phyloP scores from a whole-genome alignment of 1,140 invertebrate species.

The Drosophila mayri region DNA sequence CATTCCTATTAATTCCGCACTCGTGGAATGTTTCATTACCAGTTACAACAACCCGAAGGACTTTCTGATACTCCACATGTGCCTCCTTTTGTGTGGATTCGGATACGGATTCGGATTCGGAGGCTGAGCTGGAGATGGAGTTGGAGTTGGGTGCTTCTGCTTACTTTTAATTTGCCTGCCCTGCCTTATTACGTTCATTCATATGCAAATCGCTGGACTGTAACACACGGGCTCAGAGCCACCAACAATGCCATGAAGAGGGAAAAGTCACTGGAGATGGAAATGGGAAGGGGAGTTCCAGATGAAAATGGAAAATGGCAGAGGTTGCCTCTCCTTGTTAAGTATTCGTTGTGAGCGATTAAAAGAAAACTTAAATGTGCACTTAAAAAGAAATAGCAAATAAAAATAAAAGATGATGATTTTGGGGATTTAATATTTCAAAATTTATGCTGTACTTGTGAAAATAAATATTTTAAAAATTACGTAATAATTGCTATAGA shows the following conservation, averaged over 20 bases:
- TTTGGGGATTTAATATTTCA: neutral
- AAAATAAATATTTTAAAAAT: neutral
- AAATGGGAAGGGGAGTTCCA: slow-evolving; percentile 31
- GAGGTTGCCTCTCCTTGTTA: slow-evolving; percentile 31
- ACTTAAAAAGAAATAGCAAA: slow-evolving; percentile 9
- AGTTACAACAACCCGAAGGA: slow-evolving; percentile 34
- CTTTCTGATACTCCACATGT: slow-evolving; percentile 33
- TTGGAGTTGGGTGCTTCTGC: slow-evolving; percentile 32
- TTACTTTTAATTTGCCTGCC: slow-evolving; percentile 77
- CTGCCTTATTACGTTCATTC: slow-evolving; percentile 80
- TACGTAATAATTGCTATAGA: too few relatives aligned
- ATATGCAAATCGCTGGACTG: slow-evolving; percentile 80
- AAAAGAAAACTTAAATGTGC: slow-evolving; percentile 62
- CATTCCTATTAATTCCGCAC: slow-evolving; percentile 81
- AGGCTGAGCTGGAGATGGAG: slow-evolving; percentile 9
- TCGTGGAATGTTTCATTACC: slow-evolving; percentile 83
- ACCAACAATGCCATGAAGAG: slow-evolving; percentile 47
- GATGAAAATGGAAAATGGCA: slow-evolving; percentile 48
- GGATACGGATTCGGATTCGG: slow-evolving; percentile 16
- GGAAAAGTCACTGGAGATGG: slow-evolving; percentile 54
- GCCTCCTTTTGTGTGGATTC: slow-evolving; percentile 27
- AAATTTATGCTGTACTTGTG: too few relatives aligned
- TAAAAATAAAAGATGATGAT: neutral
- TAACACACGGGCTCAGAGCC: slow-evolving; percentile 57
- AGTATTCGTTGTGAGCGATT: slow-evolving; percentile 72